Conservation (phyloP, 1,140 invertebrate genomes). For the Monochamus saltuarius region DNA sequence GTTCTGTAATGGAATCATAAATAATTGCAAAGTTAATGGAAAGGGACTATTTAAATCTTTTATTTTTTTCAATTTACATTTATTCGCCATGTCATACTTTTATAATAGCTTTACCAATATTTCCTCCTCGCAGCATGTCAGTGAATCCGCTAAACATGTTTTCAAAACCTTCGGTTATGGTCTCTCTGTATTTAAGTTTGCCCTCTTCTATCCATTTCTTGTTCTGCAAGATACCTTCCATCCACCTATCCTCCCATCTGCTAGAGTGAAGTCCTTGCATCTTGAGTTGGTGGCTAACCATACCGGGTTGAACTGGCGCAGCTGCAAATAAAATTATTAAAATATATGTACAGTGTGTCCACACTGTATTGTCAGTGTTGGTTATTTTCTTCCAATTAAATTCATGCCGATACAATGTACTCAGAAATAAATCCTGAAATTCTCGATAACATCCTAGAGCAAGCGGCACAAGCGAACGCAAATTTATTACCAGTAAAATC, state of each 20-base stretch:
- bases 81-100: slow-evolving; percentile 29
- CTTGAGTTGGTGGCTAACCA: slow-evolving; percentile 59
- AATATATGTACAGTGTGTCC: too few species aligned
- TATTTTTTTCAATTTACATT: neutral
- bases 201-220: slow-evolving; percentile 59
- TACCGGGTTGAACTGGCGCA: slow-evolving; percentile 49
- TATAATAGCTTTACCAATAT: slow-evolving; percentile 67
- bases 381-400: too few species aligned
- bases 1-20: too few species aligned
- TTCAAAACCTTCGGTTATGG: slow-evolving; percentile 65
- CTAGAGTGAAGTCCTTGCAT: slow-evolving; percentile 63
- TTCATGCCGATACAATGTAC: too few species aligned
- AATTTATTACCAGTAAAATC: too few species aligned
- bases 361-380: too few species aligned
- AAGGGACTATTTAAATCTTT: too few species aligned
- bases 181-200: slow-evolving; percentile 64
- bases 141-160: slow-evolving; percentile 66
- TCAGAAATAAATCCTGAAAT: too few species aligned
- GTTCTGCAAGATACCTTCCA: slow-evolving; percentile 61
- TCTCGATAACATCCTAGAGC: too few species aligned
- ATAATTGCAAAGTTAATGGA: too few species aligned
- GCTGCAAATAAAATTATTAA: slow-evolving; percentile 45
- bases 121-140: slow-evolving; percentile 62
- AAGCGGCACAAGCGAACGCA: too few species aligned
- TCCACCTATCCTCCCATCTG: slow-evolving; percentile 55